Conservation (phyloP, 2,888 invertebrate genomes). For the Diogma glabrata region DNA sequence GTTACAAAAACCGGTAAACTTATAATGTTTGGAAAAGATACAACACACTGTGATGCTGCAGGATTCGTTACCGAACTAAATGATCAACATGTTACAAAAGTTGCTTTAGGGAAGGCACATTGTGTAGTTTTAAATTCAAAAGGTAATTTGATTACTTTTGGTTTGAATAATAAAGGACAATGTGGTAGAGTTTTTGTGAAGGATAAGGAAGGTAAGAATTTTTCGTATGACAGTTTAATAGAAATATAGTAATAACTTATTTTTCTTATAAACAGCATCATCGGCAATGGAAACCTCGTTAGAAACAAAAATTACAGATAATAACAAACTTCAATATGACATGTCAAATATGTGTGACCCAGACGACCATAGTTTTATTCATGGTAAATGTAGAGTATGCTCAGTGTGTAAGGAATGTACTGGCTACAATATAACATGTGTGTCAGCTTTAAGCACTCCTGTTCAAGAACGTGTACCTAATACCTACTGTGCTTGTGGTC, state of each 20-base stretch:
- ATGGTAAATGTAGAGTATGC: slow-evolving; percentile 45
- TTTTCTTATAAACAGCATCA: slow-evolving; percentile 9
- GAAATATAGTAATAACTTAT: slow-evolving; percentile 11
- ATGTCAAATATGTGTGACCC: slow-evolving; percentile 38
- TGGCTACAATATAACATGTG: slow-evolving; percentile 76
- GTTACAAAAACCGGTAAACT: slow-evolving; percentile 83
- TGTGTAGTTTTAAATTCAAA: slow-evolving; percentile 78
- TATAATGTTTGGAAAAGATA: slow-evolving; percentile 91
- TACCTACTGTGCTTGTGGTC: slow-evolving; percentile 88
- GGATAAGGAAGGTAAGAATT: slow-evolving; percentile 44
- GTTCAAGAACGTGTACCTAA: slow-evolving; percentile 73
- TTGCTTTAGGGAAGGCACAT: slow-evolving; percentile 91
- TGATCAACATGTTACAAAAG: slow-evolving; percentile 57
- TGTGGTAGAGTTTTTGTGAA: slow-evolving; percentile 78
- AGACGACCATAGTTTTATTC: slow-evolving; percentile 40
- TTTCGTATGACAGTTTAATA: slow-evolving; percentile 16
- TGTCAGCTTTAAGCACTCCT: slow-evolving; percentile 49
- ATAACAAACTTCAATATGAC: slow-evolving; percentile 28
- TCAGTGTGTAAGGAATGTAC: slow-evolving; percentile 87
- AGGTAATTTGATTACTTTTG: slow-evolving; percentile 89
- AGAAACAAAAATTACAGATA: slow-evolving; percentile 9
- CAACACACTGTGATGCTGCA: slow-evolving; percentile 63
- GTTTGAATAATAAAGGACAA: slow-evolving; percentile 95
- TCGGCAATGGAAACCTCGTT: slow-evolving; percentile 12
- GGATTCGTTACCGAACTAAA: slow-evolving; percentile 66